Evolutionary conservation across 2,113 vertebrate genomes (phyloP).

Genomic region (Candoia aspera): DNA sequence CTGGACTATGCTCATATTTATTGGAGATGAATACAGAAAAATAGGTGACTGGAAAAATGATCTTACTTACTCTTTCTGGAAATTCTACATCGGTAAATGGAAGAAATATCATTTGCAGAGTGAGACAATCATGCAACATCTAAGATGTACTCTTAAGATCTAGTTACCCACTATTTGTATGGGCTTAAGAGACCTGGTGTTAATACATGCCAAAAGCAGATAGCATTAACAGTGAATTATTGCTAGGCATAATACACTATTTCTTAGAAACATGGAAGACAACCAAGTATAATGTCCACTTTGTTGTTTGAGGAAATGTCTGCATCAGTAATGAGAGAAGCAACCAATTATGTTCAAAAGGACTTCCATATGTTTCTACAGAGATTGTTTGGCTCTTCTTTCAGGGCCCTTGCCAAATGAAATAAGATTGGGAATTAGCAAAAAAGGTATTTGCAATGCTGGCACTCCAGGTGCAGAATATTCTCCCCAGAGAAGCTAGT

Average conservation of each 20-base stretch:
- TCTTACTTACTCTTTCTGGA: neutral
- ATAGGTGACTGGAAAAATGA: neutral
- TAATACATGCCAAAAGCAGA: neutral
- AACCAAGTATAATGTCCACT: neutral
- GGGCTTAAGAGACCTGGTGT: neutral
- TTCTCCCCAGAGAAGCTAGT: neutral
- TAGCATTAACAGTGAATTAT: neutral
- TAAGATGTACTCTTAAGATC: neutral
- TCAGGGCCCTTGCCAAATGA: neutral
- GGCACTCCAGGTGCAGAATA: neutral
- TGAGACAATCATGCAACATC: neutral
- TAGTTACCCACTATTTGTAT: neutral
- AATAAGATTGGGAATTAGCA: neutral
- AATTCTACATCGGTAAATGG: neutral
- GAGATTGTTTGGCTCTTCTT: slow-evolving; percentile 11
- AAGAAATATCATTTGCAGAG: neutral
- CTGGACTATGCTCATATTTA: neutral
- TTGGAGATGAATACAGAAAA: neutral
- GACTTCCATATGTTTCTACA: too few species aligned
- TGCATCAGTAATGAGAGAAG: slow-evolving; percentile 16
- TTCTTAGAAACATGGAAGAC: neutral
- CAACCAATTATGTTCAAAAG: slow-evolving; percentile 9
- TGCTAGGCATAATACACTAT: neutral
- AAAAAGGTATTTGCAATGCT: neutral
- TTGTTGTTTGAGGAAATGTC: slow-evolving; percentile 15